Base-by-base conservation (phyloP, 2,113 vertebrate genomes). In the Leucopsar rothschildi region DNA sequence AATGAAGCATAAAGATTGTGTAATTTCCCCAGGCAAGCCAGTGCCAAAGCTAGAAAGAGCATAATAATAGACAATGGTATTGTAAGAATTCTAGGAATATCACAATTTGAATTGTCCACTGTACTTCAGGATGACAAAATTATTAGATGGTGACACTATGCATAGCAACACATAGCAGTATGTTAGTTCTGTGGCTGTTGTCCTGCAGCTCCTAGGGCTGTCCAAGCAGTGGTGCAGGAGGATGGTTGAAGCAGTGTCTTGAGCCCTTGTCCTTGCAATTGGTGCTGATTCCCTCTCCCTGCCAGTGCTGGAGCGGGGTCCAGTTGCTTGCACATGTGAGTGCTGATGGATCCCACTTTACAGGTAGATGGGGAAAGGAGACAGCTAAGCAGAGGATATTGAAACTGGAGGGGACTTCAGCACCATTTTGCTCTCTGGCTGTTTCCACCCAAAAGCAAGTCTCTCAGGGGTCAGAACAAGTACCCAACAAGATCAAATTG, bases 1-100 rank as follows among this genome's bases (percentile, higher is more conserved):
- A 95, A 92, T 89, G 69, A 92, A 86, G 80, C 91, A 82, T 82
- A 84, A 95, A 92, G 65, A 80, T 85, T 9, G 2, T n/a, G 39
- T 81, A 75, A 92, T 92, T 95, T 92, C 64, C 69, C 68, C 75
- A 79, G 57, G 57, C 73, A 84, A 88, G 24, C 10, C 77, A 89
- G 37, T 86, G 65, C 56, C 65, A 84, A 79, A 91, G 31, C 25
- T 72, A 75, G 49, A 65, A 79, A 78, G 15, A 44, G 49, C 76
- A 68, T 75, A 83, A 56, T 91, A 71, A 68, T 18, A 71, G 86
- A 6, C 15, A 75, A 44, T 0, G 0, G 15, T 55, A 59, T 40
- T 71, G 56, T 37, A 71, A 68, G 75, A 88, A 80, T 53, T 88
- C 59, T 69, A 83, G 68, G 70, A 91, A 82, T 90, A 79, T 37